Percentiles rank a stretch among this genome's conserved stretches.
phyloP scores from a whole-genome alignment of 2,113 vertebrate genomes.

The Nansenia antarctica region DNA sequence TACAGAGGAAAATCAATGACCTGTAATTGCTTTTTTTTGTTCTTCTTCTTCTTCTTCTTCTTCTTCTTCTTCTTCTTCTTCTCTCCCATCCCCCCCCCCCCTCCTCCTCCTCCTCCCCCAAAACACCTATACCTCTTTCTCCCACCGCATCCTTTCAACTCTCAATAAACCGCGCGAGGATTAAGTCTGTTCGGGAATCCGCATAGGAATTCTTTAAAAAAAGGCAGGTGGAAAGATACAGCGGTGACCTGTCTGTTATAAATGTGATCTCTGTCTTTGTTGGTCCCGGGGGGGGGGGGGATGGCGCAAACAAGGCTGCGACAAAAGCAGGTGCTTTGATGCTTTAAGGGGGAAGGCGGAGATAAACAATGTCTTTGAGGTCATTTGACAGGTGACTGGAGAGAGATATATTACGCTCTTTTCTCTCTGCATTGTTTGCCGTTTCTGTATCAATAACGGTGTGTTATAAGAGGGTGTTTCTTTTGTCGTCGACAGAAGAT shows the following conservation, averaged over 20 bases:
- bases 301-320: neutral
- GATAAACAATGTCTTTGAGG: conserved; percentile 39
- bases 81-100: conserved; percentile 69
- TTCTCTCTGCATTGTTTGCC: conserved; percentile 13
- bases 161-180: conserved; percentile 57
- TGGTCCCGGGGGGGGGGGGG: neutral
- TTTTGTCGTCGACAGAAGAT: neutral
- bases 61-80: too few species aligned
- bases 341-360: conserved; percentile 51
- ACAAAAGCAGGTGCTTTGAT: conserved; percentile 14
- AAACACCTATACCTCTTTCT: too few species aligned
- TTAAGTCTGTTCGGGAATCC: conserved; percentile 57
- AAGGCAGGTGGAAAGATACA: conserved; percentile 33
- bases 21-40: conserved; percentile 78
- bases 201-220: conserved; percentile 52
- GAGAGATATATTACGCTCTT: neutral
- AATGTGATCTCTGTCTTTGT: neutral
- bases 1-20: conserved; percentile 73
- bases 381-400: conserved; percentile 37
- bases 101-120: conserved; percentile 72
- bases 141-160: conserved; percentile 56
- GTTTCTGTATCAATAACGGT: neutral
- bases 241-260: conserved; percentile 42
- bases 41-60: too few species aligned
- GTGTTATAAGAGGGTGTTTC: neutral